Evolutionary conservation across 2,888 invertebrate species (phyloP), one percentile per base, ranked within the genome.

Genomic region (Meiosimyza platycephala): DNA sequence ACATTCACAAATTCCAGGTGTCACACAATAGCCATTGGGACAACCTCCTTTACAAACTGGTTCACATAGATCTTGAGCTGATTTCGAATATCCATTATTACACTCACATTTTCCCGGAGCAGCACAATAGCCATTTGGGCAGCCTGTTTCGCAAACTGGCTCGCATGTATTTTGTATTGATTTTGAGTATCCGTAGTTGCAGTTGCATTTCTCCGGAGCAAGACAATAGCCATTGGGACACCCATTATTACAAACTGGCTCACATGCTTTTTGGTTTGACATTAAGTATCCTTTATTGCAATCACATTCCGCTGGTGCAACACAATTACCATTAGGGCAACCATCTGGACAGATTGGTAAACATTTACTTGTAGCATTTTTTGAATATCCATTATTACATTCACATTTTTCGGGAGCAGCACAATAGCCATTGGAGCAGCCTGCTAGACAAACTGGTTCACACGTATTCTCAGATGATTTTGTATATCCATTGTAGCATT

Each of bases 181-280:
- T 62, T 63, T 63, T 51, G 15, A 47, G 33, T 54, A 78, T 0
- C 78, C 78, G 52, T 16, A 76, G 11, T 64, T 22, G 68, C 78
- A 80, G 15, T 84, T 82, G 79, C 92, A 92, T 12, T 83, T 84
- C 82, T 59, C 60, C 5, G 33, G 93, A 0, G 90, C 90, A 0
- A 91, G 89, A 76, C 94, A 94, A 6, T 89, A 86, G 0, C 93
- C 93, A 80, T 93, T 83, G 0, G n/a, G 12, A 59, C 82, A 82
- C 0, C 69, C 73, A 1, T n/a, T 13, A 7, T 65, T 64, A 50
- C 81, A 81, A 6, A 73, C 28, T 5, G 81, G 76, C 3, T 82
- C 83, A 74, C 79, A 77, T 9, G 33, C 68, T 73, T 1, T 59
- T 12, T 92, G 22, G 22, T 2, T 22, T 22, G 22, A 22, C 22